Evolutionary conservation across 2,113 vertebrate species (phyloP).

Genomic region (Thermophis baileyi): DNA sequence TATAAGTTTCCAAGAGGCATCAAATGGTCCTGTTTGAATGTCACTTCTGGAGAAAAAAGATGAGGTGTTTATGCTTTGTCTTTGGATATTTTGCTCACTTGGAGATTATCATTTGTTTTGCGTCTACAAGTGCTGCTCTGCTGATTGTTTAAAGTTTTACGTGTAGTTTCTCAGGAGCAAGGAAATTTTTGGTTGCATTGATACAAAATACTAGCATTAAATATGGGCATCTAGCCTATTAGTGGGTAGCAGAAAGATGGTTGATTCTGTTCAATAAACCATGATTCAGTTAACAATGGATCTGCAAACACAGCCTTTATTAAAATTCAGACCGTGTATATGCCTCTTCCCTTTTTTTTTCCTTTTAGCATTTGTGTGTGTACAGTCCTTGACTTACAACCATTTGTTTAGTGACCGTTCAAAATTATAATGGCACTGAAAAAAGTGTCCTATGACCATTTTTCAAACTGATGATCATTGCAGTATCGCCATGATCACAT

Average conservation of each 20-base stretch:
- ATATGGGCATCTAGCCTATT: neutral
- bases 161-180: neutral
- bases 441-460: neutral
- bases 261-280: neutral
- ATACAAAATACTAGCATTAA: neutral
- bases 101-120: neutral
- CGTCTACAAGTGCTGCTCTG: neutral
- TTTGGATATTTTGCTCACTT: neutral
- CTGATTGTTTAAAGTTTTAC: neutral
- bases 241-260: neutral
- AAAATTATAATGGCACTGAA: neutral
- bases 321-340: neutral
- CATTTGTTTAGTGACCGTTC: neutral
- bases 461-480: neutral
- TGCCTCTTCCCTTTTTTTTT: neutral
- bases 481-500: neutral
- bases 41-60: neutral
- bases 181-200: neutral
- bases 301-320: neutral
- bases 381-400: neutral
- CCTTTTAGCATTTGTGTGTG: neutral
- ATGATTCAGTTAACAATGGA: neutral
- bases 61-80: neutral
- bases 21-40: neutral
- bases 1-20: neutral